Percentiles rank a stretch among this genome's conserved stretches.
phyloP scores from a whole-genome alignment of 1,140 invertebrate genomes.

The Nephila pilipes region DNA sequence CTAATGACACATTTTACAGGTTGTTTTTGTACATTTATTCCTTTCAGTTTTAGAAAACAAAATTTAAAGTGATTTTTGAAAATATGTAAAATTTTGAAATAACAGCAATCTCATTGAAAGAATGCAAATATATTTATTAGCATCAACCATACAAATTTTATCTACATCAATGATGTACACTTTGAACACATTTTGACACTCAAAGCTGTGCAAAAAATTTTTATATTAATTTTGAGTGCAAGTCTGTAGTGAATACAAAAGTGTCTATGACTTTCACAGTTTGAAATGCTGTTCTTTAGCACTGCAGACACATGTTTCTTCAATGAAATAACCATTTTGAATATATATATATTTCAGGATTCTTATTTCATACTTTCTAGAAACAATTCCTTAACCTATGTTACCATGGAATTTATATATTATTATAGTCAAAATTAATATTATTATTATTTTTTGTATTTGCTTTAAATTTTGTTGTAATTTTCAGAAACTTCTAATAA shows the following conservation, averaged over 20 bases:
- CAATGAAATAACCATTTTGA: too few relatives aligned
- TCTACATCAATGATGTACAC: constrained; percentile 64
- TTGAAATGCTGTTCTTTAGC: background rate
- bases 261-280: background rate
- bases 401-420: too few relatives aligned
- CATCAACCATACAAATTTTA: constrained; percentile 72
- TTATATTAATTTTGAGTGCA: constrained; percentile 61
- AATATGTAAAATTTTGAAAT: background rate
- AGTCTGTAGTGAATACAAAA: background rate
- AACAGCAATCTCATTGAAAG: constrained; percentile 42
- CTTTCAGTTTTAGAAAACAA: background rate
- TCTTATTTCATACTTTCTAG: too few relatives aligned
- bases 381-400: too few relatives aligned
- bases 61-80: background rate
- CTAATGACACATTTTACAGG: too few relatives aligned
- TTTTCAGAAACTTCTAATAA: too few relatives aligned
- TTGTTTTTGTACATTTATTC: too few relatives aligned
- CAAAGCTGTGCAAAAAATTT: constrained; percentile 64
- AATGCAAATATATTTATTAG: constrained; percentile 77
- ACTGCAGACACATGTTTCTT: background rate
- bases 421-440: too few relatives aligned
- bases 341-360: too few relatives aligned
- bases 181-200: constrained; percentile 69
- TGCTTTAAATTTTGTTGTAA: too few relatives aligned
- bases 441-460: too few relatives aligned